Evolutionary conservation across 2,113 vertebrate species (phyloP).

Genomic region (Dolichallabes microphthalmus): DNA sequence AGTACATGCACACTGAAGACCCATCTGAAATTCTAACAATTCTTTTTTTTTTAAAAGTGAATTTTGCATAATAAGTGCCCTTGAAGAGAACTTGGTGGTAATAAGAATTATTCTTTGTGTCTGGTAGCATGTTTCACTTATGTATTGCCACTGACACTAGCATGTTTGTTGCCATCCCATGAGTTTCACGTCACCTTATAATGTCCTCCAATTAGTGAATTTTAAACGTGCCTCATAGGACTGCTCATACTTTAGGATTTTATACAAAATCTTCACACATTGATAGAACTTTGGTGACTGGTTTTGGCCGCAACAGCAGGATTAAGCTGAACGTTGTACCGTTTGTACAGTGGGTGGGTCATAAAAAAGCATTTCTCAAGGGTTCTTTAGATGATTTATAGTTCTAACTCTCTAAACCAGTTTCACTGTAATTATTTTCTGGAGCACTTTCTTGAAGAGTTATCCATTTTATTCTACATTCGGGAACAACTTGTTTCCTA

Average conservation of each 20-base stretch:
- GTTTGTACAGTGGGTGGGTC: not conserved
- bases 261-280: not conserved
- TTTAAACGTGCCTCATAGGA: not conserved
- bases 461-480: not conserved
- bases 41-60: too few species aligned
- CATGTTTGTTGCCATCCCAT: not conserved
- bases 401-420: not conserved
- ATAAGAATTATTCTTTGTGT: not conserved
- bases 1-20: too few species aligned
- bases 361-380: not conserved
- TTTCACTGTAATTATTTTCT: not conserved
- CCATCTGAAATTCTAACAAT: too few species aligned
- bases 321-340: not conserved
- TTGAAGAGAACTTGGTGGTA: not conserved
- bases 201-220: not conserved
- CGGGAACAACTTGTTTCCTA: not conserved
- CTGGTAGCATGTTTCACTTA: not conserved
- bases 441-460: not conserved
- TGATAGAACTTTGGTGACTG: not conserved
- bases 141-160: not conserved
- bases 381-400: not conserved
- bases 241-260: not conserved
- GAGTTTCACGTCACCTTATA: not conserved
- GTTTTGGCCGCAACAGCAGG: not conserved
- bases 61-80: too few species aligned